A percentile compares a stretch with the other conserved stretches of the same genome.
phyloP scores from a whole-genome alignment of 2,888 invertebrate genomes.

The Synanthedon myopaeformis region DNA sequence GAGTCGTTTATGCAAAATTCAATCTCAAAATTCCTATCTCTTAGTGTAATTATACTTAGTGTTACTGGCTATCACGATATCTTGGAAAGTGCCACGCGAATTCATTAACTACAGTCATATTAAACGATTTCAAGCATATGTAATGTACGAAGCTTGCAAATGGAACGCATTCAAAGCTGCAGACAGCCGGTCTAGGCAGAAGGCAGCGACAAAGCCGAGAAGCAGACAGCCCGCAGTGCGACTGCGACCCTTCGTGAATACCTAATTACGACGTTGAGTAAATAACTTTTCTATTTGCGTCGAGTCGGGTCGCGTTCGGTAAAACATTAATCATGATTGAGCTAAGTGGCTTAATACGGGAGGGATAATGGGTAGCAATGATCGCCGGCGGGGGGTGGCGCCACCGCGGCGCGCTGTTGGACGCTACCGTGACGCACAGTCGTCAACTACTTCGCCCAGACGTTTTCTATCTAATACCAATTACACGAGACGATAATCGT shows the following conservation, averaged over 20 bases:
- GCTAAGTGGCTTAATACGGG: conserved; percentile 71
- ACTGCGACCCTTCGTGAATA: conserved; percentile 56
- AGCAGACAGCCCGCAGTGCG: conserved; percentile 55
- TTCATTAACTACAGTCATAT: no score
- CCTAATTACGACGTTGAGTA: conserved; percentile 66
- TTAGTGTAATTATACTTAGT: no score
- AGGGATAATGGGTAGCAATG: conserved; percentile 66
- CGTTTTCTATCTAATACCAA: background rate
- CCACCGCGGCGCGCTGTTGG: conserved; percentile 47
- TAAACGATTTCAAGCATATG: no score
- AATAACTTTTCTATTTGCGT: conserved; percentile 68
- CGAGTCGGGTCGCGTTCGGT: conserved; percentile 61
- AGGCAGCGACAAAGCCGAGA: conserved; percentile 42
- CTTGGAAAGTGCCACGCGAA: no score
- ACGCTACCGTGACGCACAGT: conserved; percentile 37
- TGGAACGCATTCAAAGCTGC: conserved; percentile 28
- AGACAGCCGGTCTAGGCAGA: conserved; percentile 54
- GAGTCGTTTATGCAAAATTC: no score
- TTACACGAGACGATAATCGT: background rate
- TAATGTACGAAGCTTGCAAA: conserved; percentile 7
- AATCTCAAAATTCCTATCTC: no score
- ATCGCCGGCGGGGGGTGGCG: conserved; percentile 64
- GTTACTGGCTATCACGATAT: no score
- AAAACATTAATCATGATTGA: conserved; percentile 72
- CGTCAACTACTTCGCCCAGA: conserved; percentile 12